These are phyloP conservation scores for Seira sanloemensis DNA, from an alignment of 2,888 invertebrate species.

Conservation along the genomic window DNA sequence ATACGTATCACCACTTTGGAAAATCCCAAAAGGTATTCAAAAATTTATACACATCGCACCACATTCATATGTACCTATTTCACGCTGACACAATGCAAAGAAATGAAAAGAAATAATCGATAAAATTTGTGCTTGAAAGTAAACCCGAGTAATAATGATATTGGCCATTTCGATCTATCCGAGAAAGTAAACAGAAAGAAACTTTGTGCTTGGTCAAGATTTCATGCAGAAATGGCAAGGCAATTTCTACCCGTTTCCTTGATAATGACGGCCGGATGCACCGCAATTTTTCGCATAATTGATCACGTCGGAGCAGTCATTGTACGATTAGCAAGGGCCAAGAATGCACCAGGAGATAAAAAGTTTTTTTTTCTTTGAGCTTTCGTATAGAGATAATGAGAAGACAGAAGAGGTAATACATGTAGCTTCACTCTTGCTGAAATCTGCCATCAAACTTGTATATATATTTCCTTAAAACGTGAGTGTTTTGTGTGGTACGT, in stretches of 20 bases:
- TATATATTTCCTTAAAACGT: neutral
- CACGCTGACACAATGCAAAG: too few relatives aligned
- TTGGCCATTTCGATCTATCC: too few relatives aligned
- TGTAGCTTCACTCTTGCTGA: too few relatives aligned
- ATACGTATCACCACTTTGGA: neutral
- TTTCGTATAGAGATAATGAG: too few relatives aligned
- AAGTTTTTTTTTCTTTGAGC: too few relatives aligned
- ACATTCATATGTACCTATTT: too few relatives aligned
- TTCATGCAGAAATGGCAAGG: neutral
- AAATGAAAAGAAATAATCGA: neutral
- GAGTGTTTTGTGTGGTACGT: neutral
- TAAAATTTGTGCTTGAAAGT: neutral
- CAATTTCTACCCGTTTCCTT: neutral
- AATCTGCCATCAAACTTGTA: too few relatives aligned
- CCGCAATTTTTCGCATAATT: constrained; percentile 19
- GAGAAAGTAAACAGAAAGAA: neutral
- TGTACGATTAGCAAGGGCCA: neutral
- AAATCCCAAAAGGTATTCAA: neutral
- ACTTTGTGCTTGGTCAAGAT: neutral
- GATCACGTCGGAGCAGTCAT: constrained; percentile 10
- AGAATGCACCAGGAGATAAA: too few relatives aligned
- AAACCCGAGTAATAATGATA: neutral
- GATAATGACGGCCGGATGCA: neutral
- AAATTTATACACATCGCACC: too few relatives aligned
- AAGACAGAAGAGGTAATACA: too few relatives aligned